Conservation (phyloP, 2,113 vertebrate genomes). For the Columba janthina region DNA sequence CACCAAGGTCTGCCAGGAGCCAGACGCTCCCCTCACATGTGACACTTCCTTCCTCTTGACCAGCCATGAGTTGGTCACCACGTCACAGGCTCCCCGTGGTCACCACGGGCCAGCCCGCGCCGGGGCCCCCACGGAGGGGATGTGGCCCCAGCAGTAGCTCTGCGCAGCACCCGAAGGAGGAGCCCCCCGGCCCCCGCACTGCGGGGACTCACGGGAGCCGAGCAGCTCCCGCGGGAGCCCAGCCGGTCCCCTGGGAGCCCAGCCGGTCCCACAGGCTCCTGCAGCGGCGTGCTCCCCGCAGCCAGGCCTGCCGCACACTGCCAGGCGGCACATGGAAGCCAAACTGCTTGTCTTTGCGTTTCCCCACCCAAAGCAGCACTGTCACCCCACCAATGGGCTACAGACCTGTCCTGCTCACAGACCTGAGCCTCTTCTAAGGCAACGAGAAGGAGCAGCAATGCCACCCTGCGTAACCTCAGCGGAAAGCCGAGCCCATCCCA, state of each 20-base stretch:
- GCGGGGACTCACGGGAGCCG: too few relatives aligned
- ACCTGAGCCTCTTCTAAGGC: neutral
- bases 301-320: fast-evolving
- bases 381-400: fast-evolving
- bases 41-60: fast-evolving
- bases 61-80: neutral
- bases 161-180: too few relatives aligned
- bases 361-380: neutral
- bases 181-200: too few relatives aligned
- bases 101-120: too few relatives aligned
- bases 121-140: too few relatives aligned
- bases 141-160: too few relatives aligned
- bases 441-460: neutral
- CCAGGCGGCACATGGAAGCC: neutral
- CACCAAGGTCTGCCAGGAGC: neutral
- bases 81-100: too few relatives aligned
- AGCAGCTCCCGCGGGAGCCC: too few relatives aligned
- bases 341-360: fast-evolving
- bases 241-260: too few relatives aligned
- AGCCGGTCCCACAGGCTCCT: too few relatives aligned
- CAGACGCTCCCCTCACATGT: neutral
- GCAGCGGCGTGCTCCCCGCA: too few relatives aligned
- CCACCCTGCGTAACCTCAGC: neutral
- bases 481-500: neutral
- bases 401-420: fast-evolving